These are phyloP conservation scores for Centropristis striata DNA, from an alignment of 2,113 vertebrate genomes.

Conservation along the genomic window DNA sequence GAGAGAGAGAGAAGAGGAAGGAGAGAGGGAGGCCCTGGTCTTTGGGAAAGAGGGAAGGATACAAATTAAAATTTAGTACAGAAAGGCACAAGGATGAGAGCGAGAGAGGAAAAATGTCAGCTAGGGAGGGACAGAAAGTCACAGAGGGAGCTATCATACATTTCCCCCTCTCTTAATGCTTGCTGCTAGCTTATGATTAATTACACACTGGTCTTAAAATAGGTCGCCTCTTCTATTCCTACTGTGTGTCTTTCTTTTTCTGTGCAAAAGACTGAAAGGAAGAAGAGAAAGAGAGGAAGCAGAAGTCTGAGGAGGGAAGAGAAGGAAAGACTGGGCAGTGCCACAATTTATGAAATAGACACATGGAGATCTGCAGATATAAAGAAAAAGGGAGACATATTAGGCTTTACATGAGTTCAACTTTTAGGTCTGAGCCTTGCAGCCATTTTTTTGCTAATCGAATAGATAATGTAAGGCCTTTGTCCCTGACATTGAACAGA, in stretches of 20 bases:
- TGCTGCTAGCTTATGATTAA: slow-evolving; percentile 79
- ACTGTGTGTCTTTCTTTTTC: slow-evolving; percentile 43
- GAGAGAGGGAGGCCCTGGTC: neutral
- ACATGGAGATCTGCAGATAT: neutral
- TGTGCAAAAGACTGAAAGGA: slow-evolving; percentile 30
- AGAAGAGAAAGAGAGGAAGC: neutral
- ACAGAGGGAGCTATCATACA: slow-evolving; percentile 68
- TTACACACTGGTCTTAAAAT: slow-evolving; percentile 78
- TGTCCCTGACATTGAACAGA: slow-evolving; percentile 13
- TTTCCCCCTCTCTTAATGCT: slow-evolving; percentile 69
- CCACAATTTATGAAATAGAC: neutral
- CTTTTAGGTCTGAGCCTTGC: slow-evolving; percentile 32
- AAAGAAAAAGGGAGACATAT: slow-evolving; percentile 5
- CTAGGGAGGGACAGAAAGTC: slow-evolving; percentile 62
- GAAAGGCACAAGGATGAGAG: slow-evolving; percentile 22
- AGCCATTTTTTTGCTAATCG: neutral
- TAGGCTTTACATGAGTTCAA: slow-evolving; percentile 12
- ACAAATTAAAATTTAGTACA: slow-evolving; percentile 52
- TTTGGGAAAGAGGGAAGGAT: neutral
- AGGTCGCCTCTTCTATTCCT: slow-evolving; percentile 63
- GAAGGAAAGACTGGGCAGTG: neutral
- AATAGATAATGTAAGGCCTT: slow-evolving; percentile 11
- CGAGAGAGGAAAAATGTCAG: slow-evolving; percentile 35
- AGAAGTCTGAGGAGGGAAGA: neutral
- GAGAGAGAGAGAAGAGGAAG: neutral